A percentile compares a stretch with the other conserved stretches of the same genome.
Conservation (phyloP, 2,888 invertebrate genomes). For the Colostygia pectinataria region DNA sequence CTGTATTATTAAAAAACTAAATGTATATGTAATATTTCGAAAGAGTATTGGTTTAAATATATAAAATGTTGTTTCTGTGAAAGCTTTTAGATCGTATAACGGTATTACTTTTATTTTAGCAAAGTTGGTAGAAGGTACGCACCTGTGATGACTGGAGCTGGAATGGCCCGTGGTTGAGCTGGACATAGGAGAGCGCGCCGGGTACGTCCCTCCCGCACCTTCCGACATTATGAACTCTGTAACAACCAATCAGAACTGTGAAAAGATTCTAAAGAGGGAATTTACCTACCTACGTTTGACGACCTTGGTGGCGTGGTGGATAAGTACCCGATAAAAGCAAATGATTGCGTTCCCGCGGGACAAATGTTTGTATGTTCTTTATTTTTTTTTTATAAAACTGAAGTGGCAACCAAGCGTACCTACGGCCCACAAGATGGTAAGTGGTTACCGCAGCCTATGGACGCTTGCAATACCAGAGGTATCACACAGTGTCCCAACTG, state of each 20-base stretch:
- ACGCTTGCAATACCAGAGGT: no score
- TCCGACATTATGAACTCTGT: conserved; percentile 75
- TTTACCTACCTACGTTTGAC: no score
- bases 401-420: no score
- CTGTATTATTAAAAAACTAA: neutral
- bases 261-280: no score
- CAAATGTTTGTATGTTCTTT: no score
- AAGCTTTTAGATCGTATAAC: conserved; percentile 21
- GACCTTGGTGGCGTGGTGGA: no score
- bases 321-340: no score
- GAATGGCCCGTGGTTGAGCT: conserved; percentile 77
- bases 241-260: conserved; percentile 46
- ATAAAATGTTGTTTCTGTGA: conserved; percentile 19
- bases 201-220: conserved; percentile 63
- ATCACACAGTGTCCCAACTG: no score
- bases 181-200: conserved; percentile 75
- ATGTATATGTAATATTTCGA: conserved; percentile 2
- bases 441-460: no score
- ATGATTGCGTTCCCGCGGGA: no score
- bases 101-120: conserved; percentile 2
- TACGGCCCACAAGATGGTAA: no score
- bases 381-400: no score
- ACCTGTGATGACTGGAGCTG: conserved; percentile 80
- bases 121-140: conserved; percentile 1
- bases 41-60: conserved; percentile 21